phyloP scores from a whole-genome alignment of 2,113 vertebrate genomes.

The Mus musculus region DNA sequence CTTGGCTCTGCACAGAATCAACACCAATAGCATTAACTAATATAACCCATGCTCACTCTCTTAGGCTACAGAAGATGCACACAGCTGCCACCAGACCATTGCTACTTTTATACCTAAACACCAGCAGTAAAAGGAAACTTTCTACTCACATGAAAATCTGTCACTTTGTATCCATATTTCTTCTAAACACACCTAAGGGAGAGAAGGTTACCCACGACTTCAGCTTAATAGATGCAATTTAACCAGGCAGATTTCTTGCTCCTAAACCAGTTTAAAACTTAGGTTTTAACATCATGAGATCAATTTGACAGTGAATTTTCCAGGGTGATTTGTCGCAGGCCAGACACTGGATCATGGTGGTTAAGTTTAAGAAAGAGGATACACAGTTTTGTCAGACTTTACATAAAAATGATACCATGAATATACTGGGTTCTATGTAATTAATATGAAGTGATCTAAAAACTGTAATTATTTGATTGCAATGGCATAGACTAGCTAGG shows the following conservation, averaged over 20 bases:
- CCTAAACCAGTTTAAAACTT: slow-evolving; percentile 24
- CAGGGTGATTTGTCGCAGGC: background rate
- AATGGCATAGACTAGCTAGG: background rate
- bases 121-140: background rate
- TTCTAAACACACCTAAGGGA: background rate
- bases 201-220: background rate
- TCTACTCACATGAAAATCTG: background rate
- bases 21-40: background rate
- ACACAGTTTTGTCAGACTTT: background rate
- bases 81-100: background rate
- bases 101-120: background rate
- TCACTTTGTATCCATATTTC: slow-evolving; percentile 42
- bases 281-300: no score
- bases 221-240: background rate
- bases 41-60: background rate
- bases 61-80: background rate
- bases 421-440: background rate
- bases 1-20: background rate
- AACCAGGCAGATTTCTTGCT: slow-evolving; percentile 29
- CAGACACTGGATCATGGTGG: background rate
- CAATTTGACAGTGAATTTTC: no score
- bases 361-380: slow-evolving; percentile 56
- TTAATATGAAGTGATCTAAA: slow-evolving; percentile 1
- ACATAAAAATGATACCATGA: background rate
- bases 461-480: slow-evolving; percentile 11